phyloP scores from a whole-genome alignment of 2,113 vertebrate genomes.

The Hiodon alosoides region DNA sequence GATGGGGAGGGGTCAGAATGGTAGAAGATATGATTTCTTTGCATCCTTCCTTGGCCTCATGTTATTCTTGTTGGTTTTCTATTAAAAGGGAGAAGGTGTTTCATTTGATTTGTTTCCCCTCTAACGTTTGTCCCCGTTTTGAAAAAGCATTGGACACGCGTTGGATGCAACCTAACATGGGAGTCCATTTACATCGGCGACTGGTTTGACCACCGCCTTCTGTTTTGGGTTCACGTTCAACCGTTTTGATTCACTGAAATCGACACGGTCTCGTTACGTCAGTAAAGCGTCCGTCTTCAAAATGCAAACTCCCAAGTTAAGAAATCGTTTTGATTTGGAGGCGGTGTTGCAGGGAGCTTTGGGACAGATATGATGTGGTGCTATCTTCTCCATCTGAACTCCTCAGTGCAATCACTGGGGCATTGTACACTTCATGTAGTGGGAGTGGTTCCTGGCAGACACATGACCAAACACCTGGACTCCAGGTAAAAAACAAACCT shows the following conservation, averaged over 20 bases:
- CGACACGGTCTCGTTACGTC: background rate
- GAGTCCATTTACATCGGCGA: too few species aligned
- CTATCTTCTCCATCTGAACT: conserved; percentile 45
- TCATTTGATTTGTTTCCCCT: too few species aligned
- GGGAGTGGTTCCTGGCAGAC: conserved; percentile 49
- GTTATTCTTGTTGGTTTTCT: too few species aligned
- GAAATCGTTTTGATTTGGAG: background rate
- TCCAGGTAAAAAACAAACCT: conserved; percentile 30
- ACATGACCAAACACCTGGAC: conserved; percentile 50
- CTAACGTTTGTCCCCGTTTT: too few species aligned
- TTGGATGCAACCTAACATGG: too few species aligned
- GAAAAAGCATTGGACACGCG: too few species aligned
- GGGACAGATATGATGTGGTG: conserved; percentile 33
- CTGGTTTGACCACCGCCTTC: background rate
- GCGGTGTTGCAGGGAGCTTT: conserved; percentile 9
- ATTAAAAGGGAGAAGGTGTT: too few species aligned
- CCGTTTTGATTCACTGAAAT: conserved; percentile 15
- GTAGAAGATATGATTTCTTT: too few species aligned
- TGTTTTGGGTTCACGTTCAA: conserved; percentile 27
- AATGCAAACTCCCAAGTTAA: background rate
- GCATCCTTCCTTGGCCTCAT: too few species aligned
- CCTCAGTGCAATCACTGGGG: conserved; percentile 47
- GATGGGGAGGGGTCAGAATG: too few species aligned
- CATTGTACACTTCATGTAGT: conserved; percentile 50
- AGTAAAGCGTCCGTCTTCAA: background rate